These are phyloP conservation scores for Brachionus angularis DNA, from an alignment of 1,140 invertebrate genomes.

Conservation along the genomic window DNA sequence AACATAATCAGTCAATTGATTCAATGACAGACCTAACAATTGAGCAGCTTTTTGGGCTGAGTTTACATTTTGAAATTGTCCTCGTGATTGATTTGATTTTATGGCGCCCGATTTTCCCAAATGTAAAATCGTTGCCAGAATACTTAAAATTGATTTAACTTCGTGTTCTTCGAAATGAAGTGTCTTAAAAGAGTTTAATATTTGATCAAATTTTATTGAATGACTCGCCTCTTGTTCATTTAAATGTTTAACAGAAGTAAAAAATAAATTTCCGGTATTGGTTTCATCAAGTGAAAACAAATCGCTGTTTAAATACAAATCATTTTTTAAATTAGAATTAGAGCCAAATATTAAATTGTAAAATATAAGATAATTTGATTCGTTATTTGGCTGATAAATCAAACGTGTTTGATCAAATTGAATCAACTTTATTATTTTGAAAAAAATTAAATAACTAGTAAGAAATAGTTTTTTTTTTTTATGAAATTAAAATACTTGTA, in stretches of 20 bases:
- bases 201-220: neutral
- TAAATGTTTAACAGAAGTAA: neutral
- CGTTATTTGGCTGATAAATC: constrained; percentile 66
- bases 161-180: constrained; percentile 65
- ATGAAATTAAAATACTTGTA: constrained; percentile 67
- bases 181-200: neutral
- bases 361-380: constrained; percentile 75
- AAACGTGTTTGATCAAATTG: constrained; percentile 72
- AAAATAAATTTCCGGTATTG: neutral
- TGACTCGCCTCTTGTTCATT: neutral
- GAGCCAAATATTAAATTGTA: constrained; percentile 77
- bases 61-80: constrained; percentile 76
- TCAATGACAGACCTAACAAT: constrained; percentile 73
- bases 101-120: constrained; percentile 70
- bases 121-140: constrained; percentile 85
- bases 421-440: constrained; percentile 62
- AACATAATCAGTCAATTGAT: constrained; percentile 72
- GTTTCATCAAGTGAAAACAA: neutral
- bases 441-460: constrained; percentile 40
- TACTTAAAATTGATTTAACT: constrained; percentile 74
- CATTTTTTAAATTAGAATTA: neutral
- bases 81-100: constrained; percentile 57
- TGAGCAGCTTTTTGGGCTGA: constrained; percentile 75
- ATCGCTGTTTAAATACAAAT: neutral
- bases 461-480: constrained; percentile 1